phyloP scores from a whole-genome alignment of 2,797 vertebrate genomes.

The Pachyuromys duprasi region DNA sequence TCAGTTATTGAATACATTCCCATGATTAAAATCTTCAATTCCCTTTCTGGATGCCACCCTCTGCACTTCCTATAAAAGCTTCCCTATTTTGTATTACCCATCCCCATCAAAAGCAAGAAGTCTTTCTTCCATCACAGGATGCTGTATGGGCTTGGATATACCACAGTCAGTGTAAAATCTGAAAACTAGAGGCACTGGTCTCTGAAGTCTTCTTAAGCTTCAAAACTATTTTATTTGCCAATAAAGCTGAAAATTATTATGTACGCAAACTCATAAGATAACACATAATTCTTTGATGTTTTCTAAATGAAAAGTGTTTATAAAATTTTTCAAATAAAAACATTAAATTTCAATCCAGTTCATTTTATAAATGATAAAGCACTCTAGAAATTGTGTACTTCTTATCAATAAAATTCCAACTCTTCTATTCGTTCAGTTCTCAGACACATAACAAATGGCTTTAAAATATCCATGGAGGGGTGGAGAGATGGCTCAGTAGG shows the following conservation, averaged over 20 bases:
- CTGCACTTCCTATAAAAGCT: neutral
- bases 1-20: constrained; percentile 73
- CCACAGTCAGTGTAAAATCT: neutral
- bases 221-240: neutral
- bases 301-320: constrained; percentile 24
- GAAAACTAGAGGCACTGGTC: neutral
- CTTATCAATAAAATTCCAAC: constrained; percentile 22
- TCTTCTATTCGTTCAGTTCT: neutral
- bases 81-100: neutral
- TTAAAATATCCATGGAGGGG: neutral
- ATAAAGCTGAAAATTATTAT: neutral
- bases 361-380: neutral
- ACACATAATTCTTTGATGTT: neutral
- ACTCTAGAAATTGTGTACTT: neutral
- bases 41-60: neutral
- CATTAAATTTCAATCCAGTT: constrained; percentile 20
- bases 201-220: constrained; percentile 10
- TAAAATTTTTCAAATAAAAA: constrained; percentile 10
- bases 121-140: neutral
- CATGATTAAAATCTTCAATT: neutral
- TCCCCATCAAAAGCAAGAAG: fast-evolving
- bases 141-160: fast-evolving
- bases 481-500: neutral
- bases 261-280: neutral
- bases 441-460: neutral